These are phyloP conservation scores for Thalassophryne amazonica DNA, from an alignment of 2,797 vertebrate species.

Conservation along the genomic window DNA sequence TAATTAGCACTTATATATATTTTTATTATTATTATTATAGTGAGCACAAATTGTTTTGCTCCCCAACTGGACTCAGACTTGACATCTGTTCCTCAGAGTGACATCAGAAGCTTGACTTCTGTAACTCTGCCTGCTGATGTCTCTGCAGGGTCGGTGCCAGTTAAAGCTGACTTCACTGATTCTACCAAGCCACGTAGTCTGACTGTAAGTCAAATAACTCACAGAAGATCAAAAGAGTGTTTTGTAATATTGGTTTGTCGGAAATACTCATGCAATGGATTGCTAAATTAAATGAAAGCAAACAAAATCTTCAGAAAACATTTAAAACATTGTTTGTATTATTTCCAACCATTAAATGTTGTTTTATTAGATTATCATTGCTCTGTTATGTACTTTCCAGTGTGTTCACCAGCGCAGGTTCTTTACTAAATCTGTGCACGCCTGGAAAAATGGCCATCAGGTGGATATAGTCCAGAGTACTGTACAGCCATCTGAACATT, in stretches of 20 bases:
- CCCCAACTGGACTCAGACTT: too few relatives aligned
- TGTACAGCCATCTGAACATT: too few relatives aligned
- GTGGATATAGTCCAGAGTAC: too few relatives aligned
- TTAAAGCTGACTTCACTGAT: conserved; percentile 34
- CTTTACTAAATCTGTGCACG: too few relatives aligned
- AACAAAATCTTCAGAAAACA: not conserved
- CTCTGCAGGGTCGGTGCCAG: conserved; percentile 30
- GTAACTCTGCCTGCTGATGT: conserved; percentile 12
- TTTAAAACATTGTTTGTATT: too few relatives aligned
- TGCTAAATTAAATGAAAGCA: not conserved
- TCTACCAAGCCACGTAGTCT: conserved; percentile 27
- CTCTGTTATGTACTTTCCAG: not conserved
- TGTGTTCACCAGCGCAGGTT: conserved; percentile 8
- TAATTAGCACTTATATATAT: not conserved
- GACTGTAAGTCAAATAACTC: conserved; percentile 16
- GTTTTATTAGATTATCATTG: not conserved
- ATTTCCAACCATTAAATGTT: not conserved
- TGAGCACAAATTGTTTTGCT: too few relatives aligned
- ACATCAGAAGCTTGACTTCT: not conserved
- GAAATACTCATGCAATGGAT: conserved; percentile 6
- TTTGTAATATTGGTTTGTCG: conserved; percentile 2
- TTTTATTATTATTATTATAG: not conserved
- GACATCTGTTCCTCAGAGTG: not conserved
- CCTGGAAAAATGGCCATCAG: too few relatives aligned
- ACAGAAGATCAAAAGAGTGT: not conserved